Evolutionary conservation across 2,113 vertebrate genomes (phyloP).

Genomic region (Alectura lathami): DNA sequence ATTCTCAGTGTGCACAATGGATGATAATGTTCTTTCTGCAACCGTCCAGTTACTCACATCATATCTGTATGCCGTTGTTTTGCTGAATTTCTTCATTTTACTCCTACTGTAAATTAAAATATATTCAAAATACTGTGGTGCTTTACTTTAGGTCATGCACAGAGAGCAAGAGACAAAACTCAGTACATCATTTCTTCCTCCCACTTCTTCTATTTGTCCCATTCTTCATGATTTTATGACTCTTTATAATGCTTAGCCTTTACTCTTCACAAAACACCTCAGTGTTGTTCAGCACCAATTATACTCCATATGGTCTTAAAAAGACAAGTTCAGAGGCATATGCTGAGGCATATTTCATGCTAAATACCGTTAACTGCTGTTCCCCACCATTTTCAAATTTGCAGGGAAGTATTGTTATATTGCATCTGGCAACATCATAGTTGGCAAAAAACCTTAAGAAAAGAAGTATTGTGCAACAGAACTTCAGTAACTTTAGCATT

Average conservation of each 20-base stretch:
- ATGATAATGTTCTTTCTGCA: neutral
- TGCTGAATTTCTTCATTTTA: neutral
- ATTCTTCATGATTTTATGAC: constrained; percentile 7
- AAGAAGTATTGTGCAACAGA: neutral
- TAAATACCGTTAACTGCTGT: constrained; percentile 55
- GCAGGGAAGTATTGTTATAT: constrained; percentile 42
- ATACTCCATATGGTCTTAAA: constrained; percentile 59
- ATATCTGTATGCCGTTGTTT: neutral
- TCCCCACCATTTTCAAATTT: constrained; percentile 40
- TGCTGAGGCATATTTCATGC: constrained; percentile 64
- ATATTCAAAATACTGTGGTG: neutral
- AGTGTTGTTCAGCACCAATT: constrained; percentile 58
- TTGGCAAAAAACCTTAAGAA: neutral
- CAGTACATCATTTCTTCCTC: neutral
- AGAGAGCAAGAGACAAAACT: neutral
- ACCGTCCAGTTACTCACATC: neutral
- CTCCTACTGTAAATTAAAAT: neutral
- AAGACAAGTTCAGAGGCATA: constrained; percentile 63
- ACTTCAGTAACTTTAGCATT: neutral
- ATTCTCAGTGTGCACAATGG: neutral
- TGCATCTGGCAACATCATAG: constrained; percentile 13
- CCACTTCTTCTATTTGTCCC: neutral
- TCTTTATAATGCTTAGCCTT: constrained; percentile 39
- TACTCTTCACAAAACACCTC: constrained; percentile 62
- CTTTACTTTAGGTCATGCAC: neutral